Percentiles rank a stretch among this genome's conserved stretches.
These are phyloP conservation scores for Microtus oregoni DNA, from an alignment of 2,113 vertebrate genomes.

Conservation along the genomic window DNA sequence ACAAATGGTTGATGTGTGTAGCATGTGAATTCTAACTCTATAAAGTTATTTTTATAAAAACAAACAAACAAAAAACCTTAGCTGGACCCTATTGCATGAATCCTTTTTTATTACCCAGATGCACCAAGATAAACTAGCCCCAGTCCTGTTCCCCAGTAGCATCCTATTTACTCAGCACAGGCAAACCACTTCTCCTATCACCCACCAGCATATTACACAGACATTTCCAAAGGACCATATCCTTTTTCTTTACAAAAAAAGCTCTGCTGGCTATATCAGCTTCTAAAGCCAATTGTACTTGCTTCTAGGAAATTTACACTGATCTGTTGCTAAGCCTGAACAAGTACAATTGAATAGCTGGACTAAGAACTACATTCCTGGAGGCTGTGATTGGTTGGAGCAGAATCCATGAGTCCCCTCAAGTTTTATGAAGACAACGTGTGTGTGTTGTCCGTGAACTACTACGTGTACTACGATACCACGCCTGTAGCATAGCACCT, in stretches of 20 bases:
- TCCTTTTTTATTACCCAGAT: background rate
- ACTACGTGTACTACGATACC: too few species aligned
- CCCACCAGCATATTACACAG: conserved; percentile 59
- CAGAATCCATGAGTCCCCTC: background rate
- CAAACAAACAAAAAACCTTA: background rate
- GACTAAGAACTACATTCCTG: background rate
- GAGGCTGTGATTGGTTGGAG: background rate
- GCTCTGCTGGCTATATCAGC: conserved; percentile 35
- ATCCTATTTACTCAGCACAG: conserved; percentile 62
- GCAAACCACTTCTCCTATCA: conserved; percentile 65
- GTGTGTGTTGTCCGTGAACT: too few species aligned
- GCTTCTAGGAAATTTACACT: conserved; percentile 70
- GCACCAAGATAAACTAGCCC: conserved; percentile 27
- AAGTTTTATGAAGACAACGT: background rate
- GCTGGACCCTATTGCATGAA: background rate
- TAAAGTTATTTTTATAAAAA: background rate
- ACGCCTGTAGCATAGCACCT: too few species aligned
- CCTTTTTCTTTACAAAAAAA: conserved; percentile 72
- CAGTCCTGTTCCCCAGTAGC: conserved; percentile 46
- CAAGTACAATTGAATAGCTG: background rate
- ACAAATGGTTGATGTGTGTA: background rate
- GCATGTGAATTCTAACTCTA: background rate
- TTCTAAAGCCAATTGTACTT: conserved; percentile 67
- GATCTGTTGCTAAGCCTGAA: background rate
- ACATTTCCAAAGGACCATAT: conserved; percentile 76